Evolutionary conservation across 2,113 vertebrate genomes (phyloP).

Genomic region (Lynx canadensis): DNA sequence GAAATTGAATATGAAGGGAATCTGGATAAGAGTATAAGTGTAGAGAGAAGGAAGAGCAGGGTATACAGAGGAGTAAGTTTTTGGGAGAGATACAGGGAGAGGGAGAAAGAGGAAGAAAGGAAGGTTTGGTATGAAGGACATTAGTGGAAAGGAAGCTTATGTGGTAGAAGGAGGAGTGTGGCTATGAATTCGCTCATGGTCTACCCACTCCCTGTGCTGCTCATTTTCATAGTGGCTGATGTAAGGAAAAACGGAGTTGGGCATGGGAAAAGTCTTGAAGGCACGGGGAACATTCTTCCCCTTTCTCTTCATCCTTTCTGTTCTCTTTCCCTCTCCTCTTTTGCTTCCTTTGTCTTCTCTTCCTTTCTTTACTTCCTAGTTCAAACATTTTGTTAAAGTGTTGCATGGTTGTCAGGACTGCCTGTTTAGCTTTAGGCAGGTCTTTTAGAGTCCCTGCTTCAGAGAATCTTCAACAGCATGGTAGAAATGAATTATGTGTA

Average conservation of each 20-base stretch:
- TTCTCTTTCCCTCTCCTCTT: no score
- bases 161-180: background rate
- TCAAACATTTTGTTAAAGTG: background rate
- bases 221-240: background rate
- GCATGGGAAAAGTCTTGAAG: background rate
- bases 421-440: background rate
- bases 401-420: background rate
- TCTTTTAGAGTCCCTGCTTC: background rate
- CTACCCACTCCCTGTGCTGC: no score
- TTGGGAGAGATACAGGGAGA: background rate
- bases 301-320: background rate
- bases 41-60: background rate
- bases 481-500: background rate
- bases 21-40: background rate
- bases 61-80: background rate
- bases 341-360: background rate
- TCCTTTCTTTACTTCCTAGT: background rate
- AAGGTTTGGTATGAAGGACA: background rate
- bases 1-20: constrained; percentile 35
- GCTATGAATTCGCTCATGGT: fast-evolving
- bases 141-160: background rate
- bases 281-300: background rate
- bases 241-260: background rate
- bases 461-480: background rate
- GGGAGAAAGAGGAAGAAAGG: background rate